Percentiles rank a stretch among this genome's conserved stretches.
Conservation (phyloP, 2,113 vertebrate genomes). For the Rhagologus leucostigma region DNA sequence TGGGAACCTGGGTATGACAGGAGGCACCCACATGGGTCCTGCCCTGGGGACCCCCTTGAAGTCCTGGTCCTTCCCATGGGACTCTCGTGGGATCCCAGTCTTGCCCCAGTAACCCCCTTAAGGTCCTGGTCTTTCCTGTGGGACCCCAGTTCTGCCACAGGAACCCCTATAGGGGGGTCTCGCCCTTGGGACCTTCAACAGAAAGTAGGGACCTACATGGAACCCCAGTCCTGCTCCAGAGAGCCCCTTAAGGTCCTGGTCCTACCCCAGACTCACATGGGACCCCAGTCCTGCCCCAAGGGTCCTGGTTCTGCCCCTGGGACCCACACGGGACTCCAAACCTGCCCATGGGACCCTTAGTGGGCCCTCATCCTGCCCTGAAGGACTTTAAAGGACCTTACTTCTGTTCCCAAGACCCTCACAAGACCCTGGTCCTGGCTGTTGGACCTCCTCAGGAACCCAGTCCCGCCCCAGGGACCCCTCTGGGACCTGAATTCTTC, state of each 20-base stretch:
- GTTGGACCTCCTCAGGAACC: not conserved
- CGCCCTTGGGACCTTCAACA: not conserved
- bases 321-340: fast-evolving
- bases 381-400: not conserved
- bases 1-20: not conserved
- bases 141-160: not conserved
- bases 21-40: not conserved
- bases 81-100: not conserved
- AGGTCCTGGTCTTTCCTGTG: fast-evolving
- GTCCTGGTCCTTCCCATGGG: not conserved
- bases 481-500: not conserved
- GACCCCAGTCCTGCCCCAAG: not conserved
- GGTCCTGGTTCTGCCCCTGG: not conserved
- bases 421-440: not conserved
- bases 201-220: not conserved
- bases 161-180: fast-evolving
- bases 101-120: not conserved
- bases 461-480: not conserved
- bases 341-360: not conserved
- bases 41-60: not conserved
- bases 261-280: not conserved
- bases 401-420: not conserved
- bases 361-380: not conserved
- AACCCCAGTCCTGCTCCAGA: not conserved
- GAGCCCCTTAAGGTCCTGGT: not conserved